Base-by-base conservation (phyloP, 1,140 invertebrate species). In the Aphelinus atriplicis region DNA sequence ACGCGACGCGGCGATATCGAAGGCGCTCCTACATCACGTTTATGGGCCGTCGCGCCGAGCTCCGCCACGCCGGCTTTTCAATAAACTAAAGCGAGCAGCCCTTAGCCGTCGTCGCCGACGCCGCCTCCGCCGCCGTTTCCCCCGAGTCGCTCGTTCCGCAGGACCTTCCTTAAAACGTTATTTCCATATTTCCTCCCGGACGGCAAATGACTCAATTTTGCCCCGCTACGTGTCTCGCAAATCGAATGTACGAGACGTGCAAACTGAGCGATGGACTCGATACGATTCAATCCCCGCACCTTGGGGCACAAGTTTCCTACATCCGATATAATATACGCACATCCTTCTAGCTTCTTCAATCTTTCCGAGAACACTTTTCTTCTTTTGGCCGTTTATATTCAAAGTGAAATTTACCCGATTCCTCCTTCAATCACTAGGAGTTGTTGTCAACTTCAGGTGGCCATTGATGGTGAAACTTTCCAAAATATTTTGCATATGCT, bases 51-150 rank as follows among this genome's bases (percentile, higher is more conserved):
- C 73, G 56, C 67, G 26, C 26, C 65, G 56, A 75, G 66, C 67
- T 65, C 73, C 67, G 61, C 68, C 67, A 26, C 65, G 42, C 47
- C 64, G 64, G 64, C 69, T 76, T 76, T 76, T 76, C 75, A 72
- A 76, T 76, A 68, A 76, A 72, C 69, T 61, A 60, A 63, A 6
- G 10, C 26, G 26, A 26, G 26, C 26, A 26, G 26, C 26, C 26
- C 26, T 26, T 26, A 26, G 26, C 26, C 26, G 26, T 26, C 26
- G 26, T 26, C 26, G 26, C 26, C 26, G 26, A 26, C 26, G 26
- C 26, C 26, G 26, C 26, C 26, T 9, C 51, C 51, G 4, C 57
- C 51, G 42, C n/a, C 46, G 56, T 70, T 57, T 57, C 47, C 43
- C 74, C 69, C 69, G 51, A 57, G 63, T 69, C 64, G 75, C 67